Base-by-base conservation (phyloP, 2,113 vertebrate species). In the Myrmecophaga tridactyla region DNA sequence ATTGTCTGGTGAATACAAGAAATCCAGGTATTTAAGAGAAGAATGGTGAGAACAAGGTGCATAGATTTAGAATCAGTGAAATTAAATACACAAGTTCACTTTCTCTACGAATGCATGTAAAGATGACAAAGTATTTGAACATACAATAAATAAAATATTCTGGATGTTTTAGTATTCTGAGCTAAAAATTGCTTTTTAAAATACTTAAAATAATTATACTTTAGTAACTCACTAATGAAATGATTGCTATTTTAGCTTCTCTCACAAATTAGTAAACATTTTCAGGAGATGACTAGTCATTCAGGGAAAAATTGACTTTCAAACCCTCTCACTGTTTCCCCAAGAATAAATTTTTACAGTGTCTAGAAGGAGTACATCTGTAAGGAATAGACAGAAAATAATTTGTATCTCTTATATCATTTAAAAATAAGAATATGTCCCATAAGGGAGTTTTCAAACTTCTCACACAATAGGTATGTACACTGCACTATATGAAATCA, bases 381-480 rank as follows among this genome's bases (percentile, higher is more conserved):
- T 86, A 90, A 89, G 63, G 81, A 89, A 86, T 29, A 39, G 53
- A 92, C 36, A 84, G 83, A 69, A 97, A 97, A 92, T 82, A 92
- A 92, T 81, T 93, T 94, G 63, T 81, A 78, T 75, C 62, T 94
- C 75, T 69, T 76, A 27, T 94, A 89, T 95, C 80, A 89, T 83
- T 96, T 94, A 53, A 95, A 85, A 78, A 70, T 95, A 94, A 97
- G 87, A 85, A 23, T 82, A 93, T 3, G 15, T 95, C 94, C 95
- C 94, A 92, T 39, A 62, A 94, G 96, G 96, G 97, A 96, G 73
- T 93, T 97, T 96, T 92, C 95, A 96, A 89, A 86, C 93, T 92
- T 95, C 93, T 97, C 96, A 97, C 93, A 48, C 88, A 92, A 94
- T 92, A 97, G 95, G 96, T 93, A 97, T 96, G 96, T 89, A 87